Percentiles rank a stretch among this genome's conserved stretches.
Conservation (phyloP, 2,797 vertebrate species). For the Chrosomus eos region DNA sequence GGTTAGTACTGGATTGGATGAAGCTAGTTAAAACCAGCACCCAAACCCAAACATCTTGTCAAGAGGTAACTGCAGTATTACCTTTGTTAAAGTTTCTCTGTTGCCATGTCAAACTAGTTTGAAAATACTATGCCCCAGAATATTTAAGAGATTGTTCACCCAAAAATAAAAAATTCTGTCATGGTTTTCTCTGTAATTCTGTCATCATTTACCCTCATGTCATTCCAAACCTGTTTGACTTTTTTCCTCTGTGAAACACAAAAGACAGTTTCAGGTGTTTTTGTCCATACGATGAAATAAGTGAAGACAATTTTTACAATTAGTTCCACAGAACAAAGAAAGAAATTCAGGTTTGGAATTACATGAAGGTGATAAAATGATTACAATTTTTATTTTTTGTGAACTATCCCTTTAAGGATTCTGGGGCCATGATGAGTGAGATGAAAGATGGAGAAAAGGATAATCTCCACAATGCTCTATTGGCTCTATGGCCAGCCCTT, state of each 20-base stretch:
- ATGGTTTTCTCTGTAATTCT: too few species aligned
- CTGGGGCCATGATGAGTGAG: background rate
- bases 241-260: background rate
- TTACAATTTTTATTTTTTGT: background rate
- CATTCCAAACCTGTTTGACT: background rate
- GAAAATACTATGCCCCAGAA: background rate
- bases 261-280: background rate
- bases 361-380: background rate
- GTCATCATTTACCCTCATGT: background rate
- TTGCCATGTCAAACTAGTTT: constrained; percentile 3
- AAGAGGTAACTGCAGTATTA: constrained; percentile 10
- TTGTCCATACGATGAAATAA: background rate
- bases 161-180: background rate
- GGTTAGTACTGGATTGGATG: background rate
- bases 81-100: constrained; percentile 7
- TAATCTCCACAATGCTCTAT: constrained; percentile 41
- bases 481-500: background rate
- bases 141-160: background rate
- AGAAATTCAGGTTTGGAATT: background rate
- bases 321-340: background rate
- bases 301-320: background rate
- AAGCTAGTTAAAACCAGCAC: background rate
- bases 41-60: background rate
- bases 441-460: constrained; percentile 32
- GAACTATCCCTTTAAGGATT: background rate